A percentile compares a stretch with the other conserved stretches of the same genome.
These are phyloP conservation scores for Corythoichthys haematopterus DNA, from an alignment of 2,113 vertebrate species.

Conservation along the genomic window DNA sequence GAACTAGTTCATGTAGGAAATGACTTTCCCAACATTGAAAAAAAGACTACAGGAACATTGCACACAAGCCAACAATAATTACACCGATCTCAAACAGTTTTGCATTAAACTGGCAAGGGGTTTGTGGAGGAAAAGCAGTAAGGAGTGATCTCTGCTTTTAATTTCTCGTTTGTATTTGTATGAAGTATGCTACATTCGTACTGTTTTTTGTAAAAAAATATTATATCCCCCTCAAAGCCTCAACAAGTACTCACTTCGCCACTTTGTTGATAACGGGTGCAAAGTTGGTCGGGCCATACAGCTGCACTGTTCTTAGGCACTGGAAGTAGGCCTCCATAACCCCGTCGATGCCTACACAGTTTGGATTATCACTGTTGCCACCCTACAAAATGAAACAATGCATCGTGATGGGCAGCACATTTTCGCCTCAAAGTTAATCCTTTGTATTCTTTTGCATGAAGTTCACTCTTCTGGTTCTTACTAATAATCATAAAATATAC, in stretches of 20 bases:
- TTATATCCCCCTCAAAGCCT: neutral
- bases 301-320: conserved; percentile 86
- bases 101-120: neutral
- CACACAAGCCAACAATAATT: neutral
- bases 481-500: neutral
- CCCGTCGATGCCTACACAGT: conserved; percentile 69
- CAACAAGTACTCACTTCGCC: conserved; percentile 77
- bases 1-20: no score
- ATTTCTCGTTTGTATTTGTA: no score
- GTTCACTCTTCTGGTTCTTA: neutral
- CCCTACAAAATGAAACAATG: conserved; percentile 30
- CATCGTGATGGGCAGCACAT: neutral
- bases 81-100: neutral
- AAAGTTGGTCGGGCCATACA: conserved; percentile 92
- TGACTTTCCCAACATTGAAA: no score
- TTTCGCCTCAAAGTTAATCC: neutral
- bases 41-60: neutral
- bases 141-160: neutral
- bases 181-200: no score
- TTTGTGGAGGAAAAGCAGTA: neutral
- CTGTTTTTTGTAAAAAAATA: neutral
- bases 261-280: conserved; percentile 91
- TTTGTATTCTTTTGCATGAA: neutral
- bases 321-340: conserved; percentile 90
- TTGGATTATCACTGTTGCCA: conserved; percentile 50